These are phyloP conservation scores for Pipistrellus kuhlii DNA, from an alignment of 2,797 vertebrate species.

Conservation along the genomic window DNA sequence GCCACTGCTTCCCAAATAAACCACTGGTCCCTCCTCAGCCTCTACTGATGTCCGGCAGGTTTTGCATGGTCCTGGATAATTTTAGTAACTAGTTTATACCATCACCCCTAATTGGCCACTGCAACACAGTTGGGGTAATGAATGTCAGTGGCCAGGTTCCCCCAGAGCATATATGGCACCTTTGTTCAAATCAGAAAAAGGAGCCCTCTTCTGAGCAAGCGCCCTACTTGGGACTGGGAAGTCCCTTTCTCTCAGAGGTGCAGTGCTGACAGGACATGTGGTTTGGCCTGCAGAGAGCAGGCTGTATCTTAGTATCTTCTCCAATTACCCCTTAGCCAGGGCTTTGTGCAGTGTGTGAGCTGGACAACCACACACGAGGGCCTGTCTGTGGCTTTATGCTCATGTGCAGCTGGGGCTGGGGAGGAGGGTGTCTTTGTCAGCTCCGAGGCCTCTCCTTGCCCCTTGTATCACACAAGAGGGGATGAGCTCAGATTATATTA, in stretches of 20 bases:
- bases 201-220: not conserved
- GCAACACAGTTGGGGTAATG: constrained; percentile 67
- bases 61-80: constrained; percentile 60
- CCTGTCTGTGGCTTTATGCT: not conserved
- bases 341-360: not conserved
- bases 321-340: no score
- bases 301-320: not conserved
- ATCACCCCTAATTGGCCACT: constrained; percentile 72
- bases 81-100: constrained; percentile 69
- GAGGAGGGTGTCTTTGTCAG: not conserved
- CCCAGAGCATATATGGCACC: no score
- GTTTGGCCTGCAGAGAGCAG: not conserved
- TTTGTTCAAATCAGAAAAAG: not conserved
- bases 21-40: not conserved
- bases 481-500: not conserved
- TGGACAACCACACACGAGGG: not conserved
- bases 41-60: constrained; percentile 45
- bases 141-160: not conserved
- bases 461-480: not conserved
- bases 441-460: not conserved
- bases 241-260: not conserved
- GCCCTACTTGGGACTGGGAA: not conserved
- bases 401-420: not conserved
- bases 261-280: not conserved
- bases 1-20: not conserved